Evolutionary conservation across 2,888 invertebrate genomes (phyloP).

Genomic region (Eumerus sabulonum): DNA sequence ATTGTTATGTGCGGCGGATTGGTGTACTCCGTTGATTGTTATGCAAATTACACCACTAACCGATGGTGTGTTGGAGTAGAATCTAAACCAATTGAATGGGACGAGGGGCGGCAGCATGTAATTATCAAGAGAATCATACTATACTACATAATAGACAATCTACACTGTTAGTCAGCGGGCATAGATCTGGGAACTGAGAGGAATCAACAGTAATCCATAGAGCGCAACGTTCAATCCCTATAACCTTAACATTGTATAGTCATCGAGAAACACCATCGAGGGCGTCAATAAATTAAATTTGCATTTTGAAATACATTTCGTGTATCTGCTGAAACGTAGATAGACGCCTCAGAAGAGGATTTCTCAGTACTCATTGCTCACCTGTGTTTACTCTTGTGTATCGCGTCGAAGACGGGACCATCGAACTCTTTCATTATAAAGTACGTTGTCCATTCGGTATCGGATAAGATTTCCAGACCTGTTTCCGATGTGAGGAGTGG

Average conservation of each 20-base stretch:
- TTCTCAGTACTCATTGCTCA: constrained; percentile 72
- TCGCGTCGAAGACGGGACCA: constrained; percentile 82
- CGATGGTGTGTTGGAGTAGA: constrained; percentile 27
- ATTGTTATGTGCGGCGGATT: constrained; percentile 26
- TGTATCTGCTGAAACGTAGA: background rate
- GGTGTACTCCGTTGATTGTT: constrained; percentile 56
- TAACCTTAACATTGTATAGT: constrained; percentile 60
- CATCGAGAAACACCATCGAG: constrained; percentile 29
- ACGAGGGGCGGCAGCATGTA: constrained; percentile 17
- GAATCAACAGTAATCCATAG: too few relatives aligned
- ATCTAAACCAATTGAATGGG: constrained; percentile 57
- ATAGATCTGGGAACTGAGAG: too few relatives aligned
- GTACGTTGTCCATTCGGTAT: constrained; percentile 82
- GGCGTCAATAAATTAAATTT: constrained; percentile 25
- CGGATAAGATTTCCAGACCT: constrained; percentile 82
- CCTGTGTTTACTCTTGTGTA: constrained; percentile 83
- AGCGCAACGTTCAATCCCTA: constrained; percentile 48
- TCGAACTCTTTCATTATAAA: constrained; percentile 87
- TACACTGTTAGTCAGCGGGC: too few relatives aligned
- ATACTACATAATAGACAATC: too few relatives aligned
- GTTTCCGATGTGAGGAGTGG: constrained; percentile 83
- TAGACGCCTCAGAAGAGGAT: too few relatives aligned
- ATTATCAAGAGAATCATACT: constrained; percentile 55
- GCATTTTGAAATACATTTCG: constrained; percentile 16
- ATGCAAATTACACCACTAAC: constrained; percentile 61